Evolutionary conservation across 92 coral and sea anemone species (phyloP).

Genomic region (Zoanthus solanderi): DNA sequence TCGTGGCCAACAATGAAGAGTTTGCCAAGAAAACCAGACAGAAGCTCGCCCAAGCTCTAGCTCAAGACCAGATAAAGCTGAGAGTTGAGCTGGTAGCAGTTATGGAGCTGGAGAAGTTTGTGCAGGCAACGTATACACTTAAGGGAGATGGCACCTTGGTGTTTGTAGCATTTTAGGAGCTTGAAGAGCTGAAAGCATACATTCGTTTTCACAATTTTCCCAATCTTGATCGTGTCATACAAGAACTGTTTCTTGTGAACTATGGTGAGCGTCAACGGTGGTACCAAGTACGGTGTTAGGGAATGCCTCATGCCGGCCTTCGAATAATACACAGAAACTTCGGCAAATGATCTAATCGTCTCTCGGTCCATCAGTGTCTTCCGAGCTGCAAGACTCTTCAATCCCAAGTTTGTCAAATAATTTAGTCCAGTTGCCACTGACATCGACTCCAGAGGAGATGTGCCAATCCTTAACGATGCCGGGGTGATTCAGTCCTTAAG

Average conservation of each 20-base stretch:
- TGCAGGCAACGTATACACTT: slow-evolving; percentile 44
- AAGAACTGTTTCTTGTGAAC: slow-evolving; percentile 10
- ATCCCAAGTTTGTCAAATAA: not conserved
- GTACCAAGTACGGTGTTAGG: slow-evolving; percentile 10
- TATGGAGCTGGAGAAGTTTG: slow-evolving; percentile 50
- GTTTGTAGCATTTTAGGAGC: not conserved
- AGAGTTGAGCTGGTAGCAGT: slow-evolving; percentile 6
- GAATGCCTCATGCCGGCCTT: not conserved
- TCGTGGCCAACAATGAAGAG: slow-evolving; percentile 6
- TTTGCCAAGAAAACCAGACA: not conserved
- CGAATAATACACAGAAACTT: too few species aligned
- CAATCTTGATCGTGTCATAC: slow-evolving; percentile 11
- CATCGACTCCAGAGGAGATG: slow-evolving; percentile 37
- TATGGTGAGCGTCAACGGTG: not conserved
- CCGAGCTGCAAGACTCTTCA: slow-evolving; percentile 7
- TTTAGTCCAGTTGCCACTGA: slow-evolving; percentile 17
- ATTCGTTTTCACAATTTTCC: slow-evolving; percentile 24
- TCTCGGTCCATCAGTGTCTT: not conserved
- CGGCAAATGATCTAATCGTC: not conserved
- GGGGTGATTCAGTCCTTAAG: too few species aligned
- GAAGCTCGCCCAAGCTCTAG: too few species aligned
- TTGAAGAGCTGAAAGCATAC: too few species aligned
- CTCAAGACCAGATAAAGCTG: too few species aligned
- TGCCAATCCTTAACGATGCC: slow-evolving; percentile 24
- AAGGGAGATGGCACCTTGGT: slow-evolving; percentile 39